A percentile compares a stretch with the other conserved stretches of the same genome.
phyloP scores from a whole-genome alignment of 92 coral and sea anemone genomes.

The Phenganax subtilis region DNA sequence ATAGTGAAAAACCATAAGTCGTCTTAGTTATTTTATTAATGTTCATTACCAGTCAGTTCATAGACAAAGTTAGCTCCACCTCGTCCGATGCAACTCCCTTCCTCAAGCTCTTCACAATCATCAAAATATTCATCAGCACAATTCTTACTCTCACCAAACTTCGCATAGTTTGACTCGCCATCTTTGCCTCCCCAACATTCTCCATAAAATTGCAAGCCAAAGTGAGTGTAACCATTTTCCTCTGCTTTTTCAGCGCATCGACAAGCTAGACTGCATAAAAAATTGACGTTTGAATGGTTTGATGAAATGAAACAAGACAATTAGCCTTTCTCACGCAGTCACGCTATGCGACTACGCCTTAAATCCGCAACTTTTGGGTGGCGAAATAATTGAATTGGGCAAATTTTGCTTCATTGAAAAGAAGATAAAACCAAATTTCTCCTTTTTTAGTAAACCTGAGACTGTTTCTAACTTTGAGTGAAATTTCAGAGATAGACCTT shows the following conservation, averaged over 20 bases:
- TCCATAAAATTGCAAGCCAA: slow-evolving; percentile 5
- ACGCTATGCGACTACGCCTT: neutral
- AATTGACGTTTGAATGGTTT: neutral
- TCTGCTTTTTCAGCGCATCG: neutral
- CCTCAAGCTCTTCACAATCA: neutral
- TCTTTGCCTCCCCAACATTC: neutral
- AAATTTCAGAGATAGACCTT: too few species aligned
- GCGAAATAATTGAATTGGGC: neutral
- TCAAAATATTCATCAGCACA: neutral
- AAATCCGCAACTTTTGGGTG: neutral
- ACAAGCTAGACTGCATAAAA: neutral
- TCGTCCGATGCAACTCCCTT: neutral
- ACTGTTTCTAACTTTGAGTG: too few species aligned
- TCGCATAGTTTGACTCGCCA: neutral
- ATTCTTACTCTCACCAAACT: neutral
- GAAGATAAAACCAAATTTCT: too few species aligned
- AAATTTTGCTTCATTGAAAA: too few species aligned
- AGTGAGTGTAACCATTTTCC: neutral
- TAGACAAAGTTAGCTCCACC: neutral
- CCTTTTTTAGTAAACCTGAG: too few species aligned
- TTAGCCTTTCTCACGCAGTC: neutral
- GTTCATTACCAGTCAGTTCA: neutral
- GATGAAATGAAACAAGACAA: too few species aligned
- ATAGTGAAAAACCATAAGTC: too few species aligned
- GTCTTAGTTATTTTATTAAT: too few species aligned